phyloP scores from a whole-genome alignment of 2,113 vertebrate species.

The Heterochromis multidens region DNA sequence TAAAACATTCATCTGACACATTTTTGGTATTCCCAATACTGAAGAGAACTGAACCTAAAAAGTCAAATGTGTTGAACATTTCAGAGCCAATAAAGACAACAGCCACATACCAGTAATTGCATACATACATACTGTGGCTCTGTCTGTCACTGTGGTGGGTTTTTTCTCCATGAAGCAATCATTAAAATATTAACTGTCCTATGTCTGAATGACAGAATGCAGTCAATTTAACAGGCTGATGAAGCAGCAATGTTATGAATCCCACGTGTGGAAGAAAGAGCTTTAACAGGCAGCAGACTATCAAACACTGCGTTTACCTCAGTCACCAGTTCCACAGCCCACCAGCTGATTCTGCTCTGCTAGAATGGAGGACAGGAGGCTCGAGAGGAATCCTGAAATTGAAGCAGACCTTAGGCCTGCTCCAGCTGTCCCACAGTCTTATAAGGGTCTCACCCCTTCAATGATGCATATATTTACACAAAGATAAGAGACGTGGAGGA shows the following conservation, averaged over 20 bases:
- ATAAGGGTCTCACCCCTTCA: constrained; percentile 17
- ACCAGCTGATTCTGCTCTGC: background rate
- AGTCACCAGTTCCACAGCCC: background rate
- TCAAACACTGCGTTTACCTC: background rate
- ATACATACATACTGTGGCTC: too few relatives aligned
- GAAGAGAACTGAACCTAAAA: background rate
- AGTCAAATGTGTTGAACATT: background rate
- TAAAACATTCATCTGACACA: too few relatives aligned
- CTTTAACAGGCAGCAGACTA: background rate
- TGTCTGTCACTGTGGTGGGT: too few relatives aligned
- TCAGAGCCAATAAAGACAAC: background rate
- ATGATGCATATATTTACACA: constrained; percentile 71
- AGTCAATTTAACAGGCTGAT: background rate
- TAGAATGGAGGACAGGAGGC: background rate
- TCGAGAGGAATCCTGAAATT: background rate
- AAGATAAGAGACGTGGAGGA: constrained; percentile 53
- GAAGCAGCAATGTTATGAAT: background rate
- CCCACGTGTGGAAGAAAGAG: background rate
- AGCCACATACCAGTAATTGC: too few relatives aligned
- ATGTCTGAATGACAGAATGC: background rate
- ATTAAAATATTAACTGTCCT: too few relatives aligned
- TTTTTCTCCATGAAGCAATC: too few relatives aligned
- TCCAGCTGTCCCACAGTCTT: background rate
- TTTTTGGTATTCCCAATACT: too few relatives aligned
- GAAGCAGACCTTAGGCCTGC: background rate